phyloP scores from a whole-genome alignment of 2,888 invertebrate genomes.

The Seira sanloemensis region DNA sequence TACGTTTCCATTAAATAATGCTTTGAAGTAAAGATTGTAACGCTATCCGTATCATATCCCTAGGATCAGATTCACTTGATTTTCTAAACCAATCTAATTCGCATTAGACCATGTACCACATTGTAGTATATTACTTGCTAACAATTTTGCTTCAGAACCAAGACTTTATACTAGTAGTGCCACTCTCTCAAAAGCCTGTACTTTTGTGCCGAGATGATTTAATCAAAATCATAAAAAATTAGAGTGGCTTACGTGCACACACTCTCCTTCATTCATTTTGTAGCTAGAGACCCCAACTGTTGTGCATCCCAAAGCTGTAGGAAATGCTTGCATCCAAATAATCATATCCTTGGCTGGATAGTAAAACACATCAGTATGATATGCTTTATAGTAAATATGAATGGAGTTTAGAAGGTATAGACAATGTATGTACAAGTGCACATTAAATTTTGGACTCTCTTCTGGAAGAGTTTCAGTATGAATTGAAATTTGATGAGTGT shows the following conservation, averaged over 20 bases:
- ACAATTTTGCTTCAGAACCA: too few species aligned
- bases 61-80: conserved; percentile 25
- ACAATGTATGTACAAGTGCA: too few species aligned
- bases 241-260: conserved; percentile 9
- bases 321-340: not conserved
- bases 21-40: not conserved
- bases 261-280: not conserved
- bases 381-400: too few species aligned
- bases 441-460: too few species aligned
- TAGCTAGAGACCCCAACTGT: not conserved
- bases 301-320: not conserved
- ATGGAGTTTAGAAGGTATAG: too few species aligned
- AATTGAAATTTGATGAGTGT: conserved; percentile 58
- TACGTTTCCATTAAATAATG: conserved; percentile 13
- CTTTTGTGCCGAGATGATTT: conserved; percentile 39
- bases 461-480: too few species aligned
- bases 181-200: not conserved
- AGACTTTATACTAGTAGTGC: too few species aligned
- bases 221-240: conserved; percentile 58
- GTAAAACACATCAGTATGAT: too few species aligned
- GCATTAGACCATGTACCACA: conserved; percentile 41
- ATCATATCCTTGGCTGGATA: conserved; percentile 1
- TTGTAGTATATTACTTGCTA: too few species aligned
- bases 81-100: conserved; percentile 45
- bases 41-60: conserved; percentile 2